Conservation (phyloP, 2,797 vertebrate genomes). For the Peromyscus melanophrys region DNA sequence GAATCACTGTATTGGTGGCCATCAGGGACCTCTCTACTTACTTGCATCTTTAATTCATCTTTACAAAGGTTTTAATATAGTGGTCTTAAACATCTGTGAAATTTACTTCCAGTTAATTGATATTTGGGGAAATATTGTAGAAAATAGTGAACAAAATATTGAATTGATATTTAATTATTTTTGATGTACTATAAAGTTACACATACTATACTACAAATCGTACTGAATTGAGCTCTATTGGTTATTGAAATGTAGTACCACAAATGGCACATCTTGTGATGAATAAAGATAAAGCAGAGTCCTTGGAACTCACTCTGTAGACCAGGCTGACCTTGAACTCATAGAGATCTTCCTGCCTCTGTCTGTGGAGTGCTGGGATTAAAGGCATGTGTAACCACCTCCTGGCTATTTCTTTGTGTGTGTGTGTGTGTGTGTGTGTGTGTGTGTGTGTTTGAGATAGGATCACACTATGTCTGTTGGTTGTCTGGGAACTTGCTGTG, state of each 20-base stretch:
- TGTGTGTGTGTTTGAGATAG: neutral
- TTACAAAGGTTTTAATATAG: slow-evolving; percentile 21
- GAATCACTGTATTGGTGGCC: neutral
- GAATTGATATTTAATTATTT: neutral
- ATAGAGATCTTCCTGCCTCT: neutral
- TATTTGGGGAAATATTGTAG: neutral
- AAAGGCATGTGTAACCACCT: neutral
- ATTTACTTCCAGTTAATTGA: neutral
- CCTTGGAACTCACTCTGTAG: neutral
- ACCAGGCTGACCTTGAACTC: neutral
- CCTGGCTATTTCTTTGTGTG: neutral
- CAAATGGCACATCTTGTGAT: neutral
- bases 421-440: neutral
- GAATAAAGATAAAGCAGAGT: neutral
- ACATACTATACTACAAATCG: neutral
- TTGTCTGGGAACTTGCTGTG: neutral
- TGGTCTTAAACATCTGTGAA: neutral
- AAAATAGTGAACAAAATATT: slow-evolving; percentile 19
- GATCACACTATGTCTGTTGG: neutral
- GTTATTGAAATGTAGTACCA: neutral
- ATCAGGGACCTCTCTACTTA: neutral
- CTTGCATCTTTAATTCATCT: neutral
- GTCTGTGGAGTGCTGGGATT: neutral
- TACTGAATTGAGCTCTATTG: neutral
- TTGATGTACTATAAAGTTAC: neutral